A percentile compares a stretch with the other conserved stretches of the same genome.
These are phyloP conservation scores for Epinephelus malabaricus DNA, from an alignment of 2,797 vertebrate genomes.

Conservation along the genomic window DNA sequence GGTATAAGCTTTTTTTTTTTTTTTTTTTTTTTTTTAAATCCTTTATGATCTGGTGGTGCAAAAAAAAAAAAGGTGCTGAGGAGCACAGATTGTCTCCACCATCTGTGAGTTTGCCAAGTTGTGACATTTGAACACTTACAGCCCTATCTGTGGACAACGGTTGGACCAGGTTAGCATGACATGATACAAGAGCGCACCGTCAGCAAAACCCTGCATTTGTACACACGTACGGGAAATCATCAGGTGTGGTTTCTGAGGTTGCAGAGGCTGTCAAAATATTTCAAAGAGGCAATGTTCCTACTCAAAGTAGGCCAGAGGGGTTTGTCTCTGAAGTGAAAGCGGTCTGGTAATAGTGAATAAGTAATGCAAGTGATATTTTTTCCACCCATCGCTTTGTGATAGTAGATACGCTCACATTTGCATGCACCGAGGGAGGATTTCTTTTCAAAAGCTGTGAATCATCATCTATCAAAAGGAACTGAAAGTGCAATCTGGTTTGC, in stretches of 20 bases:
- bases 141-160: constrained; percentile 9
- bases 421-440: constrained; percentile 35
- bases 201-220: constrained; percentile 59
- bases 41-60: not conserved
- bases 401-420: constrained; percentile 44
- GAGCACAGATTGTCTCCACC: not conserved
- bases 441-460: constrained; percentile 62
- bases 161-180: constrained; percentile 3
- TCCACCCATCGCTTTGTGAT: constrained; percentile 48
- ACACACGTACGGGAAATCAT: constrained; percentile 49
- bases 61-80: not conserved
- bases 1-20: not conserved
- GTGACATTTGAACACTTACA: not conserved
- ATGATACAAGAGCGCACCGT: constrained; percentile 25
- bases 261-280: constrained; percentile 23
- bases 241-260: constrained; percentile 61
- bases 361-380: constrained; percentile 41
- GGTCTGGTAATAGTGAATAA: constrained; percentile 35
- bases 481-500: constrained; percentile 74
- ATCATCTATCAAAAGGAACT: constrained; percentile 66
- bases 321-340: constrained; percentile 47
- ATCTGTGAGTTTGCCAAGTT: constrained; percentile 12
- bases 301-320: constrained; percentile 60
- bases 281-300: constrained; percentile 25
- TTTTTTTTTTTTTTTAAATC: not conserved